Conservation (phyloP, 2,113 vertebrate genomes). For the Apteryx owenii region DNA sequence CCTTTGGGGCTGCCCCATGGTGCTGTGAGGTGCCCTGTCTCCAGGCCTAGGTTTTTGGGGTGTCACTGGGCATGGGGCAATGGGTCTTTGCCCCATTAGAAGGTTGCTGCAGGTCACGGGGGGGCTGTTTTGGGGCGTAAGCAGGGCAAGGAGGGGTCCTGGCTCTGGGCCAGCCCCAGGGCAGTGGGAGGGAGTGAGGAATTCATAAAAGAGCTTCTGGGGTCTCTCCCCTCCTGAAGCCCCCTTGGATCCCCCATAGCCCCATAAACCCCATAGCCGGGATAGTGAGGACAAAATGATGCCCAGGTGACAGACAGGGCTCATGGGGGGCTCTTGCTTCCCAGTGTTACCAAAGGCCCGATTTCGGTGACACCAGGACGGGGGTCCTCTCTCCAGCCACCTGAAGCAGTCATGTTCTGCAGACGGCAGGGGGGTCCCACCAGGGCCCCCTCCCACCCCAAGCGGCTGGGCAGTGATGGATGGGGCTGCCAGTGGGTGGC, state of each 20-base stretch:
- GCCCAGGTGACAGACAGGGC: background rate
- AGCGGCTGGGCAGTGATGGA: conserved; percentile 33
- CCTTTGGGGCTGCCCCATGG: background rate
- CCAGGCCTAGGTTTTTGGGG: background rate
- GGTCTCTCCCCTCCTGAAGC: background rate
- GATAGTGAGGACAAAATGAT: background rate
- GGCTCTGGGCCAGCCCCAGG: background rate
- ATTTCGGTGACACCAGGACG: background rate
- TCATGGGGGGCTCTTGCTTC: background rate
- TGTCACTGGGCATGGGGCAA: background rate
- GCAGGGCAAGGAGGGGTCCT: background rate
- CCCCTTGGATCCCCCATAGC: background rate
- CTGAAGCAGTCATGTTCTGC: background rate
- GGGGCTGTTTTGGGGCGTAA: background rate
- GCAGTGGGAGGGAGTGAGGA: background rate
- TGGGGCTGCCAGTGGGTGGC: conserved; percentile 63
- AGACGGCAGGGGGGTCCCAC: background rate
- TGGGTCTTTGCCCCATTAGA: background rate
- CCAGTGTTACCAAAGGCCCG: no score
- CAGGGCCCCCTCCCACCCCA: background rate
- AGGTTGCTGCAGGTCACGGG: background rate
- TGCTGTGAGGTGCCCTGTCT: background rate
- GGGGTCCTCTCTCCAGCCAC: background rate
- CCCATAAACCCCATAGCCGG: background rate
- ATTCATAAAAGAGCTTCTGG: background rate